Evolutionary conservation across 2,113 vertebrate genomes (phyloP), one percentile per base, ranked within the genome.

Genomic region (Motacilla alba): DNA sequence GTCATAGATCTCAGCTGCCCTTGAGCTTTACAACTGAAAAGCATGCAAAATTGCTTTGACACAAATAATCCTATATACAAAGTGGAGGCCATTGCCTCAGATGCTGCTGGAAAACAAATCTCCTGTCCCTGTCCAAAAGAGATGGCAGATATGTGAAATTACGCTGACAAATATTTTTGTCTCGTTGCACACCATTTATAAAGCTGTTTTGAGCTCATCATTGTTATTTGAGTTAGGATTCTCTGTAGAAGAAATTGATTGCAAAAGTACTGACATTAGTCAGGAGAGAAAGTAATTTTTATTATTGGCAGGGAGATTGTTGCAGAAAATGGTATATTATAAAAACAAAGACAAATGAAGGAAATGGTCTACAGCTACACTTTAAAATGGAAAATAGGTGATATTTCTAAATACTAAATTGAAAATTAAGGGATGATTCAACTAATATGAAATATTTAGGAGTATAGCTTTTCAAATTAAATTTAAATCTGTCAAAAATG

Each of bases 21-120:
- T 84, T 78, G 46, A 92, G 88, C 44, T 56, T 53, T 55, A 72
- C 0, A 0, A 52, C 68, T 78, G 90, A 94, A 83, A 83, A 90
- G 90, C 90, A 43, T 82, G 83, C 37, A 75, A 92, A 95, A 96
- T 96, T 90, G 60, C 68, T 92, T 90, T 95, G 96, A 96, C 94
- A 93, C 83, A 89, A 96, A 90, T 86, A 95, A 88, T 90, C 10
- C 7, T 47, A 23, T 70, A 37, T 26, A 88, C 72, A 92, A 94
- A 95, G 80, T 76, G 66, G 62, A 79, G 74, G 37, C 73, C 56
- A 37, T 58, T 55, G 52, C 88, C 68, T 93, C 60, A 74, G 88
- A 90, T 70, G 49, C 56, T 86, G 39, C 86, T 96, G 83, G 92
- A 88, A 95, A 95, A 81, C 44, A 72, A 67, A 92, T 58, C 75